phyloP scores from a whole-genome alignment of 2,888 invertebrate species.

The Pseudanteris insignis region DNA sequence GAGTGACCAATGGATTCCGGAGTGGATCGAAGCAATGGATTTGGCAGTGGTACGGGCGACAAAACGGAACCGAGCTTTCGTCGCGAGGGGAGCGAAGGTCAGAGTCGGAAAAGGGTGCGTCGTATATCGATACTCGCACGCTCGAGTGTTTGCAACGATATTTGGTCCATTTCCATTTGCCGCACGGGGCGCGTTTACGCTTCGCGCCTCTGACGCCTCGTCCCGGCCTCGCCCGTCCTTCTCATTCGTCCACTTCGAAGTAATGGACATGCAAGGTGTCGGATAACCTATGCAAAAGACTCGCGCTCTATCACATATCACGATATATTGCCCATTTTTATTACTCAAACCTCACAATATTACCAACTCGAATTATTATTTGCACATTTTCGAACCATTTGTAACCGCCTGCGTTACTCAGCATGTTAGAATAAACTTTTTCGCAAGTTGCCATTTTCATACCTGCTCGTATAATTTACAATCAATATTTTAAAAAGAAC shows the following conservation, averaged over 20 bases:
- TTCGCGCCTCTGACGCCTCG: constrained; percentile 58
- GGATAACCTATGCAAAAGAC: constrained; percentile 48
- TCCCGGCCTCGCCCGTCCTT: constrained; percentile 11
- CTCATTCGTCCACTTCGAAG: constrained; percentile 45
- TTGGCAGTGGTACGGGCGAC: constrained; percentile 28
- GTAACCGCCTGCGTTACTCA: too few species aligned
- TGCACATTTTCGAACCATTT: too few species aligned
- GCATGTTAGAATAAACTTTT: too few species aligned
- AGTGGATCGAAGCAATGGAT: constrained; percentile 42
- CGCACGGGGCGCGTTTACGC: constrained; percentile 65
- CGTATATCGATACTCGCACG: constrained; percentile 61
- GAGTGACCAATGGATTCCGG: constrained; percentile 61
- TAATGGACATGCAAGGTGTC: constrained; percentile 64
- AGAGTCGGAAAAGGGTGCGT: constrained; percentile 54
- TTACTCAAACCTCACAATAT: constrained; percentile 1
- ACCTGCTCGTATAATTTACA: too few species aligned
- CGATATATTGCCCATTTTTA: constrained; percentile 18
- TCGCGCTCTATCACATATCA: constrained; percentile 26
- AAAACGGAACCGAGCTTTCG: constrained; percentile 36
- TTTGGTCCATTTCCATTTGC: constrained; percentile 65
- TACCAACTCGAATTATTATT: too few species aligned
- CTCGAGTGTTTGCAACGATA: constrained; percentile 64
- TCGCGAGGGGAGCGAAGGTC: constrained; percentile 36
- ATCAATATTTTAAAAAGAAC: too few species aligned
- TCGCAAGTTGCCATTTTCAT: too few species aligned